Percentiles rank a stretch among this genome's conserved stretches.
phyloP scores from a whole-genome alignment of 1,140 invertebrate species.

The Lordiphosa stackelbergi region DNA sequence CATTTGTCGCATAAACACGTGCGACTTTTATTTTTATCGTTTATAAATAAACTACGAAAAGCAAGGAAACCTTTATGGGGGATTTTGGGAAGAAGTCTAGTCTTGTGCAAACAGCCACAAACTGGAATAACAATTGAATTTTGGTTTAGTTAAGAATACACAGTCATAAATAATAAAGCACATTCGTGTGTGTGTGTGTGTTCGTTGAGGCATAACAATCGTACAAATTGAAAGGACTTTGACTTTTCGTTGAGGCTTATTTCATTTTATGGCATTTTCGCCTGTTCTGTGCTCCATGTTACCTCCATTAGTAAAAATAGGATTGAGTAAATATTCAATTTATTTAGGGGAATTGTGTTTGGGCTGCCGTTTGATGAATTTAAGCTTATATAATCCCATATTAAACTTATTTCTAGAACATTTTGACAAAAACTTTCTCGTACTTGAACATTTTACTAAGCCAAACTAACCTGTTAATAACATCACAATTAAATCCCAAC shows the following conservation, averaged over 20 bases:
- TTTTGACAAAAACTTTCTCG: conserved; percentile 13
- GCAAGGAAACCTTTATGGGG: conserved; percentile 9
- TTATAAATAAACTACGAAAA: conserved; percentile 56
- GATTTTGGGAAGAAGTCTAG: not conserved
- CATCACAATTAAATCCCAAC: conserved; percentile 45
- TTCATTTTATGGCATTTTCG: conserved; percentile 54
- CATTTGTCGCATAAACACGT: conserved; percentile 69
- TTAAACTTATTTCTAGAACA: too few relatives aligned
- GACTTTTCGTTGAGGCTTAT: conserved; percentile 64
- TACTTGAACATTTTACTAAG: conserved; percentile 4
- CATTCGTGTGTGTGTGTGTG: conserved; percentile 4
- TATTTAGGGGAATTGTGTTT: conserved; percentile 60
- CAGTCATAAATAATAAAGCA: conserved; percentile 36
- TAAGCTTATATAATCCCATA: not conserved
- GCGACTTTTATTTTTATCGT: conserved; percentile 42
- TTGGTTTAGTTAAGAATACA: conserved; percentile 61
- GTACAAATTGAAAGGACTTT: conserved; percentile 57
- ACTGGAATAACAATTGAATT: conserved; percentile 69
- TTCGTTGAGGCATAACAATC: conserved; percentile 38
- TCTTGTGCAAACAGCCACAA: conserved; percentile 27
- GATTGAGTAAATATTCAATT: conserved; percentile 57
- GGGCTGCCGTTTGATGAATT: conserved; percentile 39
- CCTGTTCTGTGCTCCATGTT: conserved; percentile 32
- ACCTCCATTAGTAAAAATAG: too few relatives aligned
- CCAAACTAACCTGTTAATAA: conserved; percentile 57